Evolutionary conservation across 2,888 invertebrate species (phyloP).

Genomic region (Toxonevra muliebris): DNA sequence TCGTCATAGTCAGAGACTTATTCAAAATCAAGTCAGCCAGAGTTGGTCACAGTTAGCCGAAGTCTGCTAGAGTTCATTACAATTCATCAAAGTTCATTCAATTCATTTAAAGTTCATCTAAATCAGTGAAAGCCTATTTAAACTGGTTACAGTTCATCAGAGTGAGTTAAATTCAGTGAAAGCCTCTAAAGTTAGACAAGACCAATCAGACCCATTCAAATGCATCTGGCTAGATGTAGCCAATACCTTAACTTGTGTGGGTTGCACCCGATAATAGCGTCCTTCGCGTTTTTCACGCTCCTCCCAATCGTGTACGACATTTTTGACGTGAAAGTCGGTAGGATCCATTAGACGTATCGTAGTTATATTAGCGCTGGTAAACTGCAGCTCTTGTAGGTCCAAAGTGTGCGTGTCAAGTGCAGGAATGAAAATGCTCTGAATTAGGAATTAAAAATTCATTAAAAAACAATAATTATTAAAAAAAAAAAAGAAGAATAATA

Average conservation of each 20-base stretch:
- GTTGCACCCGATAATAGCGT: slow-evolving; percentile 50
- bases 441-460: not conserved
- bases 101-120: too few relatives aligned
- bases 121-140: too few relatives aligned
- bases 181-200: too few relatives aligned
- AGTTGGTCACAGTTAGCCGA: too few relatives aligned
- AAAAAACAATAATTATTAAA: not conserved
- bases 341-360: slow-evolving; percentile 63
- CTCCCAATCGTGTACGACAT: slow-evolving; percentile 63
- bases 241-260: slow-evolving; percentile 53
- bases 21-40: too few relatives aligned
- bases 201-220: too few relatives aligned
- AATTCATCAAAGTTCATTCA: too few relatives aligned
- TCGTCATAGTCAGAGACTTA: too few relatives aligned
- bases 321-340: slow-evolving; percentile 59
- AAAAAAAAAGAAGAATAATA: not conserved
- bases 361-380: slow-evolving; percentile 62
- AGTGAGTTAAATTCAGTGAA: too few relatives aligned
- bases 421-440: slow-evolving; percentile 70
- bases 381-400: slow-evolving; percentile 66
- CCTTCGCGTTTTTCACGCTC: slow-evolving; percentile 58
- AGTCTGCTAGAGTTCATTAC: too few relatives aligned
- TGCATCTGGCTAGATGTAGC: not conserved
- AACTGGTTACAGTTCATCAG: too few relatives aligned
- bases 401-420: slow-evolving; percentile 65